These are phyloP conservation scores for Apocheima hispidaria DNA, from an alignment of 2,888 invertebrate genomes.

Conservation along the genomic window DNA sequence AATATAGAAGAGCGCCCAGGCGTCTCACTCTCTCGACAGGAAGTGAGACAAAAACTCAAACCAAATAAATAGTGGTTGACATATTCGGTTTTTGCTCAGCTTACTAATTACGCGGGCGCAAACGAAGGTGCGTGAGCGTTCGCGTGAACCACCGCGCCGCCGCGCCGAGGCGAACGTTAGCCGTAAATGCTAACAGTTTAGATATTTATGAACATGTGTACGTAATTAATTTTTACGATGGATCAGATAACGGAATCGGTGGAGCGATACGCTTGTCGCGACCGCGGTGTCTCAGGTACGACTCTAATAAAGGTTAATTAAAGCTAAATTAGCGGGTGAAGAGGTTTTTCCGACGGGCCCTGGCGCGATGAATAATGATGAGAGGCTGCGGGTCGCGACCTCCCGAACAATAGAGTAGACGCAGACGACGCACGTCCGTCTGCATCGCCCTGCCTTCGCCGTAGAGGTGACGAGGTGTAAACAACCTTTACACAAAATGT, in stretches of 20 bases:
- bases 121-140: slow-evolving; percentile 63
- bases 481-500: slow-evolving; percentile 61
- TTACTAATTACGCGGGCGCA: slow-evolving; percentile 67
- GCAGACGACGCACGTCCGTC: slow-evolving; percentile 32
- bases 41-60: slow-evolving; percentile 80
- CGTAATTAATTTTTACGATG: slow-evolving; percentile 85
- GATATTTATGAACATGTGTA: slow-evolving; percentile 85
- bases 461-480: slow-evolving; percentile 54
- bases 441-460: background rate
- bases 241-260: slow-evolving; percentile 80
- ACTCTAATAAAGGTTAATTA: slow-evolving; percentile 74
- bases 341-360: slow-evolving; percentile 56
- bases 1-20: slow-evolving; percentile 76
- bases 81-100: slow-evolving; percentile 73
- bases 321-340: slow-evolving; percentile 62
- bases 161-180: slow-evolving; percentile 69
- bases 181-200: slow-evolving; percentile 80
- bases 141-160: slow-evolving; percentile 75
- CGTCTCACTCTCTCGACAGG: slow-evolving; percentile 78
- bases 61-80: slow-evolving; percentile 83
- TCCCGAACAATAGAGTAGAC: slow-evolving; percentile 54
- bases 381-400: slow-evolving; percentile 55
- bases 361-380: slow-evolving; percentile 53
- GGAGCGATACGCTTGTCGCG: slow-evolving; percentile 79
- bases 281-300: slow-evolving; percentile 62